Base-by-base conservation (phyloP, 92 coral and sea anemone genomes). In the Zoanthus solanderi region DNA sequence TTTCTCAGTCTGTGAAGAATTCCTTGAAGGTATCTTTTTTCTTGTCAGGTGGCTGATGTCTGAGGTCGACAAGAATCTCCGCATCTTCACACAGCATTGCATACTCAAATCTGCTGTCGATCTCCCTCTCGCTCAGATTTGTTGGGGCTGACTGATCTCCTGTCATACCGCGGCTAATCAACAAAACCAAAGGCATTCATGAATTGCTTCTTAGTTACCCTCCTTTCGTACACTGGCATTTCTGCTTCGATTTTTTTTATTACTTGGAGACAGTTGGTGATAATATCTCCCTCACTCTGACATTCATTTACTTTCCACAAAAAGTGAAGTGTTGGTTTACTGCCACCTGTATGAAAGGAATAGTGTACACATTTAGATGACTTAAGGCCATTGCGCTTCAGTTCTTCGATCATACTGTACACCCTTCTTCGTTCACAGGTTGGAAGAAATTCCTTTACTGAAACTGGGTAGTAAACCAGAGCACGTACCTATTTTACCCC, bases 301-400 rank as follows among this genome's bases (percentile, higher is more conserved):
- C 16, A 9, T 9, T 57, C 63, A 9, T 12, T 12, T 12, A 57
- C 15, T 12, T 12, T 57, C 87, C 90, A 90, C 29, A 90, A 57
- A 71, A 90, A 90, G 87, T 90, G 92, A 76, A 90, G 61, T 71
- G 87, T 90, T 52, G 56, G 86, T 89, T 90, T 90, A 52, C 78
- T 85, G 29, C 92, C 92, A 78, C 92, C 89, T 53, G 72, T 69
- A 58, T 90, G 78, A 69, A 84, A 86, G 18, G 74, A 44, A 69
- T 85, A 85, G 66, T 90, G 89, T 32, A 78, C 92, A 69, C 92
- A 90, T 60, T 78, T 77, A 31, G 45, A 78, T 67, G 72, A 78
- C 67, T 69, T 84, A 80, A 78, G 89, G 85, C 53, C 46, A 28
- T n/a, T 68, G 57, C 57, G 42, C 54, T 76, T 48, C 65, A 84